Evolutionary conservation across 2,113 vertebrate genomes (phyloP), one percentile per base, ranked within the genome.

Genomic region (Rattus rattus): DNA sequence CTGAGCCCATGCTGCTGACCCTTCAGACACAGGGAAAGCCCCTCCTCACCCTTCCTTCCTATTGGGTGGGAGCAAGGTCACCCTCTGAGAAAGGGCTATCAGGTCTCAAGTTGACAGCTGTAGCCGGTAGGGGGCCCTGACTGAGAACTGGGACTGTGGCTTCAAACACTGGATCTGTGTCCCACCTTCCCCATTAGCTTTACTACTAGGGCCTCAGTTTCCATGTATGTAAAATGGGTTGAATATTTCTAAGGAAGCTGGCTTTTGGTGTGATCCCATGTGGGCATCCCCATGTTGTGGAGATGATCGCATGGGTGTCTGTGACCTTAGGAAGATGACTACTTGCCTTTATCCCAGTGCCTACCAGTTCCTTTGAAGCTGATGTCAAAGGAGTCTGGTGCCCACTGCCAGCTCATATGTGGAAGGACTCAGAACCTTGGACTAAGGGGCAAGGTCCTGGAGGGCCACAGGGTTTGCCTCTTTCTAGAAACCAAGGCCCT

Each of bases 11-110:
- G 86, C 94, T 90, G 63, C 76, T 65, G 67, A 24, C n/a, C 69
- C 75, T 3, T 8, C 24, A 77, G 63, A 33, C n/a, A 30, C 69
- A n/a, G 26, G 69, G 61, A 84, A 84, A n/a, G 7, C 85, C 39
- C 90, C 70, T 89, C 36, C 69, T 26, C 33, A 11, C 8, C 69
- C 84, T 94, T 93, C 92, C 95, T 95, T 85, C 88, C 96, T 83
- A 81, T 84, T 1, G 8, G 39, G 59, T 59, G 56, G 87, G 54
- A 72, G 30, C 26, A 83, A 80, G 26, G 3, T 69, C 69, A 59
- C 91, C 20, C 54, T 77, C 26, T 33, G 69, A 49, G 49, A 13
- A 65, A 36, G 19, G 30, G n/a, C 70, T 36, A 9, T 4, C 0
- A 47, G 63, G 30, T 7, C 30, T 72, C 52, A 33, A 3, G 49